Evolutionary conservation across 35 echinoderm and acorn worm species (phyloP).

Genomic region (Lytechinus pictus): DNA sequence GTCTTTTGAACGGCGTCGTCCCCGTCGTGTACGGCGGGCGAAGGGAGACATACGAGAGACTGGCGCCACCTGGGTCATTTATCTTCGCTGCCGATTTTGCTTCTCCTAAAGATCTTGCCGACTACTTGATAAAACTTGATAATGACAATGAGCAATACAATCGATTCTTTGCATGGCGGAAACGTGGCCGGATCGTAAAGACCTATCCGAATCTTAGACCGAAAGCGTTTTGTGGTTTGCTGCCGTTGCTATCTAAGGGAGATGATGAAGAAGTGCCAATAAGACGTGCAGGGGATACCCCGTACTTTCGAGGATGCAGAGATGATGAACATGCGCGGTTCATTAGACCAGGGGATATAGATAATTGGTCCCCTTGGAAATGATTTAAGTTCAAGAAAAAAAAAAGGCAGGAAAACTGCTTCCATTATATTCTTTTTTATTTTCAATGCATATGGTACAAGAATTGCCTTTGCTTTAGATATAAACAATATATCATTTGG

Average conservation of each 20-base stretch:
- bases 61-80: constrained; percentile 71
- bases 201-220: constrained; percentile 7
- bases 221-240: neutral
- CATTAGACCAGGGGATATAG: constrained; percentile 48
- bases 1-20: constrained; percentile 42
- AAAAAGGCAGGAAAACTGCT: no score
- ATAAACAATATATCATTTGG: no score
- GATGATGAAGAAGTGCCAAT: constrained; percentile 4
- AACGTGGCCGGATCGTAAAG: constrained; percentile 45
- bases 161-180: constrained; percentile 66
- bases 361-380: constrained; percentile 77
- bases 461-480: no score
- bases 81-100: constrained; percentile 64
- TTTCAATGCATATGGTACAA: no score
- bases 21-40: constrained; percentile 66
- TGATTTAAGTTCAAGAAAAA: neutral
- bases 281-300: constrained; percentile 39
- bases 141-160: constrained; percentile 48
- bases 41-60: constrained; percentile 50
- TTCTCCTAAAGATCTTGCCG: constrained; percentile 59
- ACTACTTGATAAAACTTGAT: constrained; percentile 54
- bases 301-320: constrained; percentile 68
- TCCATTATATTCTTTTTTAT: no score
- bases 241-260: neutral
- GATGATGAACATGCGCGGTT: constrained; percentile 49